Base-by-base conservation (phyloP, 2,888 invertebrate species). In the Apamea epomidion region DNA sequence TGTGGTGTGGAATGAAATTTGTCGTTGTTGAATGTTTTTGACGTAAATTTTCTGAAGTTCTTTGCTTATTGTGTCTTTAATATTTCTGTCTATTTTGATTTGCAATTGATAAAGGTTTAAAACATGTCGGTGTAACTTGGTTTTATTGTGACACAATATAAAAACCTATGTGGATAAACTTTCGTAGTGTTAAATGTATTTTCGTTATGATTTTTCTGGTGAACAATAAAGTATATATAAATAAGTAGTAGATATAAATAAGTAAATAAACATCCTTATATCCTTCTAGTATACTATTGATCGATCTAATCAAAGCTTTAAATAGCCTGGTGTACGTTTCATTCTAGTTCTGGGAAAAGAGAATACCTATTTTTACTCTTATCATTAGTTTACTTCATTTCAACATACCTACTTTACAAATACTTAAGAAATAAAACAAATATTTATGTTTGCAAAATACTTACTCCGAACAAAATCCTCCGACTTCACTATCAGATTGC, bases 401-500 rank as follows among this genome's bases (percentile, higher is more conserved):
- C 45, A 5, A 68, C 2, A 25, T 67, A 70, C n/a, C n/a, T n/a
- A n/a, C 48, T 76, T 65, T 12, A 25, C 32, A 37, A 54, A 72
- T 64, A 65, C 42, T 21, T 58, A 42, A 65, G 29, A 72, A 64
- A 70, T 16, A 60, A 77, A 85, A 67, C 48, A 67, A 58, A 78
- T 70, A 76, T 76, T 71, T 74, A 87, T 84, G 65, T 74, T 78
- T 67, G 48, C 48, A 70, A 83, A 81, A 84, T 29, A 71, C 74
- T 78, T 29, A 71, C 74, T 78, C 18, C 25, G 32, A 76, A 87
- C 76, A 72, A 74, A 64, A 76, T 78, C 60, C 64, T 65, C 67
- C 76, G 73, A 79, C 72, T 85, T 77, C 68, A 82, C 83, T 80
- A 82, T 82, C 86, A 78, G 80, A 74, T 76, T 69, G 58, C 69